Percentiles rank a stretch among this genome's conserved stretches.
phyloP scores from a whole-genome alignment of 2,888 invertebrate species.

The Drosophila yooni region DNA sequence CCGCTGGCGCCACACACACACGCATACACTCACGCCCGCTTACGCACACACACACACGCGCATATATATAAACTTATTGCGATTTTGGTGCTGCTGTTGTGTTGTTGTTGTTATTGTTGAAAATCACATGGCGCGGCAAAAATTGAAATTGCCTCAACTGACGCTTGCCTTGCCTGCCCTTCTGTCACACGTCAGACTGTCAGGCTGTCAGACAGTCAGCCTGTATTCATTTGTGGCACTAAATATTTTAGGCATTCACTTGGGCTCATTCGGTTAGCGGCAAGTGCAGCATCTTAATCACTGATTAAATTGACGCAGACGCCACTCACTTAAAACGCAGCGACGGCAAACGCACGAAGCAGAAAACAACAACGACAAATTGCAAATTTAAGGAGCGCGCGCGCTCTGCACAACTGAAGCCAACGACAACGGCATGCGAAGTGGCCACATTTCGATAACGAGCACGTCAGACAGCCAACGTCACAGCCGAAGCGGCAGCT shows the following conservation, averaged over 20 bases:
- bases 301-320: slow-evolving; percentile 59
- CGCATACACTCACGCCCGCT: slow-evolving; percentile 22
- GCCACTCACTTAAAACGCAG: slow-evolving; percentile 27
- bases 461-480: slow-evolving; percentile 48
- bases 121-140: slow-evolving; percentile 57
- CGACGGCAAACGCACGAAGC: slow-evolving; percentile 31
- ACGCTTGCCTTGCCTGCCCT: slow-evolving; percentile 24
- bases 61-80: slow-evolving; percentile 13
- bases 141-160: slow-evolving; percentile 43
- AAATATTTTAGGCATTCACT: slow-evolving; percentile 50
- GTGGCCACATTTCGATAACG: slow-evolving; percentile 75
- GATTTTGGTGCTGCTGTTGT: slow-evolving; percentile 34
- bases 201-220: slow-evolving; percentile 13
- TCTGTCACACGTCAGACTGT: slow-evolving; percentile 11
- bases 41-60: slow-evolving; percentile 11
- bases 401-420: slow-evolving; percentile 72
- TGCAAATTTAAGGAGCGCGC: slow-evolving; percentile 9
- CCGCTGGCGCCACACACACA: slow-evolving; percentile 42
- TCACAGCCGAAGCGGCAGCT: slow-evolving; percentile 30
- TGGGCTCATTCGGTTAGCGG: slow-evolving; percentile 51
- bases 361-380: slow-evolving; percentile 16
- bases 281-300: slow-evolving; percentile 55
- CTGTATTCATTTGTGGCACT: slow-evolving; percentile 46
- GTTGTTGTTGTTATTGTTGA: slow-evolving; percentile 54
- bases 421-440: slow-evolving; percentile 82